These are phyloP conservation scores for Vanessa cardui DNA, from an alignment of 2,888 invertebrate species.

Conservation along the genomic window DNA sequence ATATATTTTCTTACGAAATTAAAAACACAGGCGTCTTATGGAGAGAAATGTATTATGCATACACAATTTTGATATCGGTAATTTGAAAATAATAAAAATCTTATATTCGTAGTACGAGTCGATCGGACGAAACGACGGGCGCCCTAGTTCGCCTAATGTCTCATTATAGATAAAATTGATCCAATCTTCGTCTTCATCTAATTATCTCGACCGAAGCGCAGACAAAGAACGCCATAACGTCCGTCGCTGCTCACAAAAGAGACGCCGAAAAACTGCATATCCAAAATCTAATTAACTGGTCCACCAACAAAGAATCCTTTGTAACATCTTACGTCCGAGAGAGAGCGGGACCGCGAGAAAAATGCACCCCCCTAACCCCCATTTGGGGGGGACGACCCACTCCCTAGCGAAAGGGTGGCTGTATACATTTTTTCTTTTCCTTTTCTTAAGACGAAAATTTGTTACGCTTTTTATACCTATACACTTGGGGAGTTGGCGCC, in stretches of 20 bases:
- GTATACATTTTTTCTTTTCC: constrained; percentile 82
- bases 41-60: too few species aligned
- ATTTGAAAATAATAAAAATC: too few species aligned
- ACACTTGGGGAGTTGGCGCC: constrained; percentile 63
- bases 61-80: too few species aligned
- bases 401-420: constrained; percentile 65
- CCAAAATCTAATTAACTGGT: constrained; percentile 55
- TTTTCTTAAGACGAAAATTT: constrained; percentile 84
- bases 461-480: constrained; percentile 83
- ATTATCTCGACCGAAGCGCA: constrained; percentile 1
- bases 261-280: constrained; percentile 47
- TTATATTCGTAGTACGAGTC: not conserved
- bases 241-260: constrained; percentile 28
- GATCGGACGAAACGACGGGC: not conserved
- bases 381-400: constrained; percentile 44
- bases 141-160: not conserved
- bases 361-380: constrained; percentile 62
- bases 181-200: constrained; percentile 8
- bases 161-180: constrained; percentile 9
- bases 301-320: constrained; percentile 75
- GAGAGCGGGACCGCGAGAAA: constrained; percentile 71
- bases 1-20: not conserved
- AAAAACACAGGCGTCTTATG: too few species aligned
- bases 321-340: constrained; percentile 77
- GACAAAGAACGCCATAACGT: constrained; percentile 23